Conservation (phyloP, 2,888 invertebrate genomes). For the Mystacides longicornis region DNA sequence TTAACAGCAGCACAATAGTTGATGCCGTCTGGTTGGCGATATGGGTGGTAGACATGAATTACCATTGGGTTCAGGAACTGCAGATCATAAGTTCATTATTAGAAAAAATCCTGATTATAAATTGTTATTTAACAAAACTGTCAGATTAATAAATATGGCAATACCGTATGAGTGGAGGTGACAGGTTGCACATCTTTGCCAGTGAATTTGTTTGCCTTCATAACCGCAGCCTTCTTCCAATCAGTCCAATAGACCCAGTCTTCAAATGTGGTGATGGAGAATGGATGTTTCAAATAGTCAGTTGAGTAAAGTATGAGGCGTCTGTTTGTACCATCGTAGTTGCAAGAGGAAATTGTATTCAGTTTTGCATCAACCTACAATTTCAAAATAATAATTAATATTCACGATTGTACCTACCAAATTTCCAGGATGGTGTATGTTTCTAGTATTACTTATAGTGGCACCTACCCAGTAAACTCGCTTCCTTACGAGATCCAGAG, state of each 20-base stretch:
- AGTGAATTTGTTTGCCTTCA: conserved; percentile 87
- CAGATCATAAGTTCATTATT: too few species aligned
- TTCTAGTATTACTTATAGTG: too few species aligned
- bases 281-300: conserved; percentile 81
- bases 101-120: too few species aligned
- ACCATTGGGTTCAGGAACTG: conserved; percentile 88
- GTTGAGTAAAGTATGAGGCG: conserved; percentile 72
- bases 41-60: conserved; percentile 91
- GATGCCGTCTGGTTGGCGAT: conserved; percentile 85
- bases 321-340: conserved; percentile 77
- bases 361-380: conserved; percentile 78
- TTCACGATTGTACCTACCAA: too few species aligned
- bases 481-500: conserved; percentile 82
- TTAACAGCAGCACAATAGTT: conserved; percentile 90
- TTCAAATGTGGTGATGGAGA: conserved; percentile 95
- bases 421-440: too few species aligned
- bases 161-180: conserved; percentile 70
- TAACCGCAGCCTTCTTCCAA: conserved; percentile 91
- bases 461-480: conserved; percentile 78
- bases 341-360: conserved; percentile 80
- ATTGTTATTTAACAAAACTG: too few species aligned
- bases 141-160: too few species aligned
- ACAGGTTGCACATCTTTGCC: conserved; percentile 72
- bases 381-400: neutral
- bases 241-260: conserved; percentile 98